A percentile compares a stretch with the other conserved stretches of the same genome.
Conservation (phyloP, 30 jellyfish, hydroid and myxozoan genomes). For the Aurelia sp. region DNA sequence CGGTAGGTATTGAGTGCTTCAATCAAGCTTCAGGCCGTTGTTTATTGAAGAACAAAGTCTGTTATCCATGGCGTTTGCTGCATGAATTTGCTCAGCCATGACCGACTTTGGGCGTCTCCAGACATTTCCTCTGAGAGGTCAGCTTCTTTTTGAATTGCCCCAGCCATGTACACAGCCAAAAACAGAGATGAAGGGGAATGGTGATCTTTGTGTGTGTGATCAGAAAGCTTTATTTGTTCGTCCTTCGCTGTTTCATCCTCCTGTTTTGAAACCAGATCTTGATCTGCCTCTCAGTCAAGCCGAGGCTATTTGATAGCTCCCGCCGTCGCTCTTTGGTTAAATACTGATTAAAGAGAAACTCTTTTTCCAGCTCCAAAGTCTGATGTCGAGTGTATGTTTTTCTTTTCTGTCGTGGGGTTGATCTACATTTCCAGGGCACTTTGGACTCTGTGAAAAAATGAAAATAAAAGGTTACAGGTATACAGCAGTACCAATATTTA, state of each 20-base stretch:
- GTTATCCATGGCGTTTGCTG: too few relatives aligned
- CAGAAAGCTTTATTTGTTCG: slow-evolving; percentile 26
- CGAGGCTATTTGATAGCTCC: slow-evolving; percentile 77
- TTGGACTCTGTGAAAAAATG: slow-evolving; percentile 32
- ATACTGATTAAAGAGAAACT: slow-evolving; percentile 80
- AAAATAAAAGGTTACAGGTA: background rate
- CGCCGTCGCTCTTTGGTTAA: slow-evolving; percentile 87
- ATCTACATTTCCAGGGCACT: slow-evolving; percentile 90
- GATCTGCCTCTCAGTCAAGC: slow-evolving; percentile 88
- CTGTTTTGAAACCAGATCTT: slow-evolving; percentile 92
- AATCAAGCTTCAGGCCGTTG: too few relatives aligned
- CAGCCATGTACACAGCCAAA: too few relatives aligned
- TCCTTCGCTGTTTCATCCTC: slow-evolving; percentile 82
- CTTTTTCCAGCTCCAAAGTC: slow-evolving; percentile 88
- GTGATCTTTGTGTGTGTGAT: too few relatives aligned
- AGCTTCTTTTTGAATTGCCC: too few relatives aligned
- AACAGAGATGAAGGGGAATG: too few relatives aligned
- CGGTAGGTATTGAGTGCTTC: too few relatives aligned
- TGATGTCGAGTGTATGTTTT: slow-evolving; percentile 87
- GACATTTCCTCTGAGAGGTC: too few relatives aligned
- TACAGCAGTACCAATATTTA: too few relatives aligned
- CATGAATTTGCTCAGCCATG: too few relatives aligned
- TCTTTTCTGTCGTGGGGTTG: slow-evolving; percentile 82
- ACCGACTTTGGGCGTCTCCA: too few relatives aligned
- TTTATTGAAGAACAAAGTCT: too few relatives aligned